phyloP scores from a whole-genome alignment of 2,888 invertebrate genomes.

The Chrysopilus asiliformis region DNA sequence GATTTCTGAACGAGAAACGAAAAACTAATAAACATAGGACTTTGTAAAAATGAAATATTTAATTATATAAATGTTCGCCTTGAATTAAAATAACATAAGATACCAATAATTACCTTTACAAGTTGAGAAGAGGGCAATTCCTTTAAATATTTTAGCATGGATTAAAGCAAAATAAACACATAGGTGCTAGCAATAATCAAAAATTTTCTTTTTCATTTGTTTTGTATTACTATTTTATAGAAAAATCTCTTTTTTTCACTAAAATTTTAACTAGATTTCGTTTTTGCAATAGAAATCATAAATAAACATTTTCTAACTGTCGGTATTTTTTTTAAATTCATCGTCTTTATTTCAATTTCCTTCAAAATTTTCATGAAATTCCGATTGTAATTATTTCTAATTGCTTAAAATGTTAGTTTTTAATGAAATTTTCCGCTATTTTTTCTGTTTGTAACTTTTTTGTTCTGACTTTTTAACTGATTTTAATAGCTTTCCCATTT shows the following conservation, averaged over 20 bases:
- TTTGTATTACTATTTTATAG: neutral
- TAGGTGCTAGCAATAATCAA: constrained; percentile 15
- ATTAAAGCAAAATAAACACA: constrained; percentile 22
- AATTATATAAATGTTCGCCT: constrained; percentile 1
- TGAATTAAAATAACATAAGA: constrained; percentile 6
- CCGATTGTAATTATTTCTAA: too few relatives aligned
- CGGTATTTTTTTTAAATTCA: too few relatives aligned
- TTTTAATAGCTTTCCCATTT: too few relatives aligned
- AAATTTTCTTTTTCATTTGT: neutral
- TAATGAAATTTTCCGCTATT: too few relatives aligned
- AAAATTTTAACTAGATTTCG: neutral
- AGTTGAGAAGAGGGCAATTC: constrained; percentile 53
- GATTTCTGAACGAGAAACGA: constrained; percentile 2
- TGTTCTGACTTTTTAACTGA: too few relatives aligned
- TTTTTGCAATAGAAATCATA: too few relatives aligned
- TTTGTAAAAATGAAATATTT: constrained; percentile 5
- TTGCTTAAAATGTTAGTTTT: too few relatives aligned
- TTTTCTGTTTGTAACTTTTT: too few relatives aligned
- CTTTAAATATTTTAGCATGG: constrained; percentile 32
- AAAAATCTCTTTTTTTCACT: neutral
- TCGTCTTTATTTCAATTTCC: too few relatives aligned
- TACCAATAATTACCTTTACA: constrained; percentile 42
- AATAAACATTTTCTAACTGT: too few relatives aligned
- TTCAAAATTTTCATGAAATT: too few relatives aligned
- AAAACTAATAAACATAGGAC: constrained; percentile 5